phyloP scores from a whole-genome alignment of 53 echinoderm and acorn worm genomes.

The Zoroaster sp. region DNA sequence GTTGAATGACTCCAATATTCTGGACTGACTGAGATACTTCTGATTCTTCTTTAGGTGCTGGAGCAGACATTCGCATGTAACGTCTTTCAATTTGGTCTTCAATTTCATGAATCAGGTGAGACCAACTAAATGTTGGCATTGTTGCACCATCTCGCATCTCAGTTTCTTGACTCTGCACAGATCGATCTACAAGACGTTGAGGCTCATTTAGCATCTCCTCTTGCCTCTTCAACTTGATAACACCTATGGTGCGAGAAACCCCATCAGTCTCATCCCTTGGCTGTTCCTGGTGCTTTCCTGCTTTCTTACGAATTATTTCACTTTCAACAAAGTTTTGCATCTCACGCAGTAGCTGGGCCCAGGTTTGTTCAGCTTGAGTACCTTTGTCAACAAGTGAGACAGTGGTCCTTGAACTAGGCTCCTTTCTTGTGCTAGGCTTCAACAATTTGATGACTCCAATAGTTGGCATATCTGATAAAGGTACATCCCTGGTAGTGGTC shows the following conservation, averaged over 20 bases:
- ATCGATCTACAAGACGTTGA: not conserved
- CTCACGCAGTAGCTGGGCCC: slow-evolving; percentile 57
- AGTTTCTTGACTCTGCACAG: not conserved
- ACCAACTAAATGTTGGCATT: slow-evolving; percentile 51
- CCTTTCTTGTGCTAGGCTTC: not conserved
- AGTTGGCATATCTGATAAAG: slow-evolving; percentile 43
- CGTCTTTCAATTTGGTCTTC: slow-evolving; percentile 54
- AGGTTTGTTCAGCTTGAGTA: slow-evolving; percentile 34
- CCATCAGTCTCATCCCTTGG: slow-evolving; percentile 9
- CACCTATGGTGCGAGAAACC: not conserved
- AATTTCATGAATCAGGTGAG: slow-evolving; percentile 43
- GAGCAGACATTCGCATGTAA: slow-evolving; percentile 37
- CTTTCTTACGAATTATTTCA: slow-evolving; percentile 8
- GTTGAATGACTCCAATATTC: slow-evolving; percentile 37
- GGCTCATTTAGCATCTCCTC: not conserved
- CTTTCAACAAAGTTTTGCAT: slow-evolving; percentile 39
- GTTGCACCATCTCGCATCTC: slow-evolving; percentile 28
- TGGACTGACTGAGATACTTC: slow-evolving; percentile 12
- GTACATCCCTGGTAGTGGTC: not conserved
- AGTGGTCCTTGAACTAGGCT: not conserved
- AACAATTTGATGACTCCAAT: slow-evolving; percentile 51
- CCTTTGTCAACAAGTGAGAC: slow-evolving; percentile 21
- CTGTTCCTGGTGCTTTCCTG: not conserved
- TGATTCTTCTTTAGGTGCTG: not conserved
- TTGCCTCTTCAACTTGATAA: slow-evolving; percentile 30